Evolutionary conservation across 2,113 vertebrate species (phyloP).

Genomic region (Xenotilapia leptura): DNA sequence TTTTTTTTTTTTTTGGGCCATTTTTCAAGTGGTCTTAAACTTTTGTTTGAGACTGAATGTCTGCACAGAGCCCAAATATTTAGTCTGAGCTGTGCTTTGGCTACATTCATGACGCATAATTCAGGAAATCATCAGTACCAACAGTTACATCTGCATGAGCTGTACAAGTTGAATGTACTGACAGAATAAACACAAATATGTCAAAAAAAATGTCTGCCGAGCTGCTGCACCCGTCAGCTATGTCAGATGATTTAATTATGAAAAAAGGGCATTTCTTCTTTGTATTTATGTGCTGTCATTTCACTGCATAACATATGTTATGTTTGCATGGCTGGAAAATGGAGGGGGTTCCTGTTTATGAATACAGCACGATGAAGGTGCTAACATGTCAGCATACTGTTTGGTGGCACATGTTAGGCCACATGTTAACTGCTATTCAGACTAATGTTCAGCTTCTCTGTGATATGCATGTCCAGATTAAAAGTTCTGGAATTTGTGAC

Average conservation of each 20-base stretch:
- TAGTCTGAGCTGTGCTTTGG: not conserved
- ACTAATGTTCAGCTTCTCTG: not conserved
- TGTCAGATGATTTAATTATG: not conserved
- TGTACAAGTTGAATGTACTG: not conserved
- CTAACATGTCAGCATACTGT: not conserved
- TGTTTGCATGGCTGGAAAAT: not conserved
- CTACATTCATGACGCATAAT: not conserved
- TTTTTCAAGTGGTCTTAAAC: not conserved
- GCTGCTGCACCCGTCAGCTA: not conserved
- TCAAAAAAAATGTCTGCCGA: not conserved
- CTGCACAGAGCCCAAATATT: not conserved
- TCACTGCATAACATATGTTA: not conserved
- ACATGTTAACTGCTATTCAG: not conserved
- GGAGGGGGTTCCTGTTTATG: not conserved
- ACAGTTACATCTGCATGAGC: not conserved
- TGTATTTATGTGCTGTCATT: not conserved
- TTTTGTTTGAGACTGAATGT: not conserved
- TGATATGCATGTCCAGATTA: not conserved
- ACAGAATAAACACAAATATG: not conserved
- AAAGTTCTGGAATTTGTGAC: not conserved
- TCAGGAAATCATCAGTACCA: not conserved
- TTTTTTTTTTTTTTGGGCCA: not conserved
- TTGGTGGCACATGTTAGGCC: not conserved
- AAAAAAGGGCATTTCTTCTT: not conserved
- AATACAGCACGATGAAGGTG: not conserved